Base-by-base conservation (phyloP, 2,113 vertebrate species). In the Rafetus swinhoei region DNA sequence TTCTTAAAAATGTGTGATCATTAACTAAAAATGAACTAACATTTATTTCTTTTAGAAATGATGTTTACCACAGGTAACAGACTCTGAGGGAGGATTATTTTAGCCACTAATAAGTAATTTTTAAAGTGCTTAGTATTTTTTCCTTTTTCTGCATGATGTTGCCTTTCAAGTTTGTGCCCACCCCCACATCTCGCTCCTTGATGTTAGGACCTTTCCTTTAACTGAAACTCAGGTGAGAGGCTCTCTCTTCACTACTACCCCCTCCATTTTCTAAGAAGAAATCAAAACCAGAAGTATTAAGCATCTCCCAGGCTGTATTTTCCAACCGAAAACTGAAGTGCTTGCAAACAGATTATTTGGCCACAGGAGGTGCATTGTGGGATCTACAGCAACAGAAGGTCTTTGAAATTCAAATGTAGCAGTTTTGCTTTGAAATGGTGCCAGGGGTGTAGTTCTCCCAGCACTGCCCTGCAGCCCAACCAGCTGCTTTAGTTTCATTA, bases 361-460 rank as follows among this genome's bases (percentile, higher is more conserved):
- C 86, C 93, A 90, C 94, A 95, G 95, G 93, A 95, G 90, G 94
- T 94, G 95, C 45, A 95, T 87, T 95, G 92, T 91, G 90, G 95
- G 85, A 93, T 89, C 94, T 52, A 91, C 6, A 84, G 96, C 94
- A 95, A 94, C 94, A 95, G 89, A 90, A 91, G 86, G 45, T 87
- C 96, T 97, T 97, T 97, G 96, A 97, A 96, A 97, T 96, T 97
- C 93, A 97, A 97, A 97, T 97, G 87, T 76, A 92, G 86, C 35
- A 92, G 81, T 93, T 94, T 96, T 93, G 94, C 92, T 97, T 96
- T 96, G 93, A 97, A 97, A 97, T 87, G 55, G 90, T 97, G 95
- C 94, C 92, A 94, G 81, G 90, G 92, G 92, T 97, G 81, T 92
- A 97, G 72, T 77, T n/a, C 88, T 69, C 87, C 87, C 93, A 91